Conservation (phyloP, 2,113 vertebrate species). For the Galbula dea region DNA sequence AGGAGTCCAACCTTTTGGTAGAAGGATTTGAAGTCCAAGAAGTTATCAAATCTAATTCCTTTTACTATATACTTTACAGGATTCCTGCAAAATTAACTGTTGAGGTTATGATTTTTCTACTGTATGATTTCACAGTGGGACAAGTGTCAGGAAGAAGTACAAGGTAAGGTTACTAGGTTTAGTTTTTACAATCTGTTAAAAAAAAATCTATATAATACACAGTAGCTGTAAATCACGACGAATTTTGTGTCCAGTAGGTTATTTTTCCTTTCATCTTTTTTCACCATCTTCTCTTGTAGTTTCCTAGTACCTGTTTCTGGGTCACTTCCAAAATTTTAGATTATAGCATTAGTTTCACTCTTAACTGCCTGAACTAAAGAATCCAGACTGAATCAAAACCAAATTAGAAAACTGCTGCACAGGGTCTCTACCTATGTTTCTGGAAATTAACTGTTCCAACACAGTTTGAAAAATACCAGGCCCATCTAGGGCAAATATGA, state of each 20-base stretch:
- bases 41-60: neutral
- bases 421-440: neutral
- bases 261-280: neutral
- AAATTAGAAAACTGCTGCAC: neutral
- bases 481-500: slow-evolving; percentile 18
- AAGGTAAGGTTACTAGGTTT: neutral
- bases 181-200: neutral
- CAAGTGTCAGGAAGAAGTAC: neutral
- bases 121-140: neutral
- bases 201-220: neutral
- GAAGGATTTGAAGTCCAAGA: neutral
- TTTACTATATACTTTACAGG: neutral
- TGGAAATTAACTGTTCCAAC: neutral
- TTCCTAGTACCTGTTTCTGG: neutral
- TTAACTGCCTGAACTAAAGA: neutral
- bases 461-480: neutral
- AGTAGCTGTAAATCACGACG: neutral
- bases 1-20: neutral
- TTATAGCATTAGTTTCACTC: neutral
- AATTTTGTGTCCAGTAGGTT: neutral
- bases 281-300: neutral
- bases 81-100: neutral
- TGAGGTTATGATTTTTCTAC: neutral
- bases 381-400: neutral
- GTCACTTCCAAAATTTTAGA: neutral